Base-by-base conservation (phyloP, 2,888 invertebrate species). In the Lypha dubia region DNA sequence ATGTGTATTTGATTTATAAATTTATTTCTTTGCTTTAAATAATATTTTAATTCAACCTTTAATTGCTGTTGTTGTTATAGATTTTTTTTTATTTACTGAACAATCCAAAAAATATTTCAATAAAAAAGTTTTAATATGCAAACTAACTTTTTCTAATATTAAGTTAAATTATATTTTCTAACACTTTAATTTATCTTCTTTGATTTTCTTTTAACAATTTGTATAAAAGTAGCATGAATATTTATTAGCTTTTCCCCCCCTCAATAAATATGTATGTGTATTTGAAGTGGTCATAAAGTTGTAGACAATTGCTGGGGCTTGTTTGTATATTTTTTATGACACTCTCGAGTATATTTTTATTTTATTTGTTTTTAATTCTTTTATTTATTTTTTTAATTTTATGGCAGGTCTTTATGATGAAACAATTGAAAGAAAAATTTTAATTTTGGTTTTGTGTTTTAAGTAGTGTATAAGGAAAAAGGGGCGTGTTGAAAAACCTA, bases 391-490 rank as follows among this genome's bases (percentile, higher is more conserved):
- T n/a, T 56, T 49, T 63, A 65, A 65, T 79, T 65, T 73, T 28
- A 22, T 71, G 65, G 58, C 58, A 65, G 32, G 58, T 32, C 38
- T n/a, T 58, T n/a, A 49, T 73, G 49, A 67, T 58, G 24, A 38
- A 13, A 51, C 49, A 68, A 68, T 56, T 70, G 49, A 38, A 73
- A 58, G 5, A 20, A 58, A 35, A 35, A 20, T 6, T 58, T 58
- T 11, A 0, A 32, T 32, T 8, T 32, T 32, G 7, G 28, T 28
- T 11, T 38, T 9, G 38, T 9, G 35, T 5, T 2, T 35, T 35
- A 35, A 35, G 7, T 5, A 17, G 17, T n/a, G n/a, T n/a, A n/a
- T n/a, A n/a, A n/a, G n/a, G n/a, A n/a, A n/a, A n/a, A 15, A 46
- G 8, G 17, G n/a, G 6, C 8, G 46, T 46, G 5, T 1, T n/a